Conservation (phyloP, 1,140 invertebrate species). For the Lutraria rhynchaena region DNA sequence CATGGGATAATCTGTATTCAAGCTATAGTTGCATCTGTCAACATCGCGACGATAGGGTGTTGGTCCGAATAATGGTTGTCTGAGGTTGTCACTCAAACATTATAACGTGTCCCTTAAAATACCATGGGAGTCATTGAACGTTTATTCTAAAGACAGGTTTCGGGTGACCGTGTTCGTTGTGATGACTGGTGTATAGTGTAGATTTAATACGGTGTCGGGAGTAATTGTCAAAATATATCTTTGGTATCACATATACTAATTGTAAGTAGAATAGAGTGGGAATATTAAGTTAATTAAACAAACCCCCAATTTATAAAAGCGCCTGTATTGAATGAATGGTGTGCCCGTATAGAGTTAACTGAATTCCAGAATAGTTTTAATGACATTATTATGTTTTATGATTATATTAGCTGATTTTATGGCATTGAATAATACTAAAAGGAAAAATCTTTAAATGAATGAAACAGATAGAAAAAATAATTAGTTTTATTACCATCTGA, state of each 20-base stretch:
- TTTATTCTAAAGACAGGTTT: conserved; percentile 11
- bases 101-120: conserved; percentile 13
- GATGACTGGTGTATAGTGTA: conserved; percentile 2
- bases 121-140: conserved; percentile 15
- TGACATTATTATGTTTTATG: too few relatives aligned
- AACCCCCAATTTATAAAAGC: too few relatives aligned
- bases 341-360: too few relatives aligned
- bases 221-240: conserved; percentile 29
- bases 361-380: too few relatives aligned
- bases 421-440: too few relatives aligned
- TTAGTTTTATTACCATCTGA: too few relatives aligned
- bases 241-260: conserved; percentile 8
- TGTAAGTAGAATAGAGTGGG: conserved; percentile 6
- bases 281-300: neutral
- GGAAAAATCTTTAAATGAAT: too few relatives aligned
- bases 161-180: conserved; percentile 5
- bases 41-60: conserved; percentile 12
- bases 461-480: too few relatives aligned
- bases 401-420: too few relatives aligned
- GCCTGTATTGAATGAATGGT: too few relatives aligned
- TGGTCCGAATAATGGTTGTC: conserved; percentile 7
- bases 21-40: conserved; percentile 10
- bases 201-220: conserved; percentile 8
- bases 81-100: conserved; percentile 20
- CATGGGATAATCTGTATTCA: conserved; percentile 29